phyloP scores from a whole-genome alignment of 2,113 vertebrate genomes.

The Athene cunicularia region DNA sequence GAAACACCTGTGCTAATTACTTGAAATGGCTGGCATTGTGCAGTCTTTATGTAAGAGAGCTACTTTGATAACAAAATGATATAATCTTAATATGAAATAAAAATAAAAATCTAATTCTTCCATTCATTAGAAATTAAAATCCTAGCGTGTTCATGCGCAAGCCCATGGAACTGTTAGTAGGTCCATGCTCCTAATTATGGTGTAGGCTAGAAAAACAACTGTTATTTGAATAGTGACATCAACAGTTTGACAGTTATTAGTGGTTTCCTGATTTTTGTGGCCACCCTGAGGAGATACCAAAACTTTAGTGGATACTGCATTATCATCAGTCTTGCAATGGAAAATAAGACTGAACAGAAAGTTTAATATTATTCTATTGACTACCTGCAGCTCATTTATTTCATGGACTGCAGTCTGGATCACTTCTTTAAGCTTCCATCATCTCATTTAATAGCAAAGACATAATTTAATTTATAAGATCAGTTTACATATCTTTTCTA shows the following conservation, averaged over 20 bases:
- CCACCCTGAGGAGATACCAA: not conserved
- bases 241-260: not conserved
- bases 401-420: not conserved
- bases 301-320: not conserved
- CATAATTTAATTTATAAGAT: not conserved
- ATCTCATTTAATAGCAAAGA: not conserved
- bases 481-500: not conserved
- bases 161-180: not conserved
- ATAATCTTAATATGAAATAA: not conserved
- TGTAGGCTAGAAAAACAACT: not conserved
- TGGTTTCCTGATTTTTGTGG: not conserved
- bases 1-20: slow-evolving; percentile 18
- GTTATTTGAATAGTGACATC: not conserved
- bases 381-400: not conserved
- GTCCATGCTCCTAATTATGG: not conserved
- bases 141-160: not conserved
- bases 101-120: not conserved
- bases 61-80: slow-evolving; percentile 12
- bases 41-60: not conserved
- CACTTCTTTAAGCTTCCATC: not conserved
- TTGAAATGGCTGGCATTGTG: not conserved
- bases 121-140: not conserved
- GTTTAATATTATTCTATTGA: not conserved
- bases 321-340: not conserved
- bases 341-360: not conserved